phyloP scores from a whole-genome alignment of 2,113 vertebrate species.

The Tonatia bakeri region DNA sequence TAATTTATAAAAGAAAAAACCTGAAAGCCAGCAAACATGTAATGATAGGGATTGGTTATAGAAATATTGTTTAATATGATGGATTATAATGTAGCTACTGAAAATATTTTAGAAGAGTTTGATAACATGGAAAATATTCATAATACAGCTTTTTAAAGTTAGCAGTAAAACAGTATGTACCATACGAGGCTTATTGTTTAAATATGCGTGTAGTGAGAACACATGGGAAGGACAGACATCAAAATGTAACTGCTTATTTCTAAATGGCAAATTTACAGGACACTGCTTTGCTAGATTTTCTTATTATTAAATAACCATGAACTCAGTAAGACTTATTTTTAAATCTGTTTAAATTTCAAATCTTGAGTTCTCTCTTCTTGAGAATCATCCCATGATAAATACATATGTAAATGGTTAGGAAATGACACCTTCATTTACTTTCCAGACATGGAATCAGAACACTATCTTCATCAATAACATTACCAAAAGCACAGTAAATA shows the following conservation, averaged over 20 bases:
- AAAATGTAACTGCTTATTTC: neutral
- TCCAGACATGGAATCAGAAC: neutral
- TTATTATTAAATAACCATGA: neutral
- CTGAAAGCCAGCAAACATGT: neutral
- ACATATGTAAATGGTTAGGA: neutral
- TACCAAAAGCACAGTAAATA: neutral
- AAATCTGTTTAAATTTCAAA: neutral
- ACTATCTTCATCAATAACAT: neutral
- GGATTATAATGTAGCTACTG: neutral
- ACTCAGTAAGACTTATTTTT: neutral
- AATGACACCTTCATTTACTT: neutral
- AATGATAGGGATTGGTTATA: neutral
- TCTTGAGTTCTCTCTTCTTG: neutral
- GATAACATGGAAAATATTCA: neutral
- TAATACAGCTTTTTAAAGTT: neutral
- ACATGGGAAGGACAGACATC: neutral
- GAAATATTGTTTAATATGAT: neutral
- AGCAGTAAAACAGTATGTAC: neutral
- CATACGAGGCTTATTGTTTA: neutral
- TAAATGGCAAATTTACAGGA: neutral
- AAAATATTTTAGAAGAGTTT: conserved; percentile 15
- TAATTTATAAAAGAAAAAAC: neutral
- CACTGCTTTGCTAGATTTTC: neutral
- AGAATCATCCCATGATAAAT: neutral
- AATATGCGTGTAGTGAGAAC: neutral